Evolutionary conservation across 2,797 vertebrate genomes (phyloP).

Genomic region (Coluber constrictor): DNA sequence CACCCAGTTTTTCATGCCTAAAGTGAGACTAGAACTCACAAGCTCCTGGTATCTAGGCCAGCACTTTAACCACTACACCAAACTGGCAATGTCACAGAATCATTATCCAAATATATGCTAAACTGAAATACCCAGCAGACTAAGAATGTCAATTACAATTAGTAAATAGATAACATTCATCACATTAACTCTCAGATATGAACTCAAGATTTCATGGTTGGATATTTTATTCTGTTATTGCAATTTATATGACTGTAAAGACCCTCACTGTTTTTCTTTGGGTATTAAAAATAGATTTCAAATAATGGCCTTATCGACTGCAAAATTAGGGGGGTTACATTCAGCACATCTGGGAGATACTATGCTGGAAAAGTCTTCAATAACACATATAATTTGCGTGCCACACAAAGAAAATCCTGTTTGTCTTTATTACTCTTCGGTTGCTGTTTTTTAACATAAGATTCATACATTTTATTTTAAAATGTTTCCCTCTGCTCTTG

Average conservation of each 20-base stretch:
- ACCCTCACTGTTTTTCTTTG: neutral
- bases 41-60: neutral
- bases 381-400: neutral
- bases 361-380: neutral
- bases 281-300: neutral
- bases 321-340: neutral
- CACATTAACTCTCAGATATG: neutral
- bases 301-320: neutral
- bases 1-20: neutral
- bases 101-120: neutral
- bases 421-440: neutral
- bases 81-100: neutral
- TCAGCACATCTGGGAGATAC: neutral
- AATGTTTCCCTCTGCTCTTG: neutral
- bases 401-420: neutral
- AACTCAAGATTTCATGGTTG: neutral
- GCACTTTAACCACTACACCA: neutral
- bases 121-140: neutral
- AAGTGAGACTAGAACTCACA: neutral
- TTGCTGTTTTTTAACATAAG: neutral
- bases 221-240: neutral
- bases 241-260: neutral
- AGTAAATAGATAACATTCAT: neutral
- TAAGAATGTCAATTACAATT: neutral
- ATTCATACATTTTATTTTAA: slow-evolving; percentile 1